Conservation (phyloP, 2,797 vertebrate genomes). For the Macropus fuliginosus region DNA sequence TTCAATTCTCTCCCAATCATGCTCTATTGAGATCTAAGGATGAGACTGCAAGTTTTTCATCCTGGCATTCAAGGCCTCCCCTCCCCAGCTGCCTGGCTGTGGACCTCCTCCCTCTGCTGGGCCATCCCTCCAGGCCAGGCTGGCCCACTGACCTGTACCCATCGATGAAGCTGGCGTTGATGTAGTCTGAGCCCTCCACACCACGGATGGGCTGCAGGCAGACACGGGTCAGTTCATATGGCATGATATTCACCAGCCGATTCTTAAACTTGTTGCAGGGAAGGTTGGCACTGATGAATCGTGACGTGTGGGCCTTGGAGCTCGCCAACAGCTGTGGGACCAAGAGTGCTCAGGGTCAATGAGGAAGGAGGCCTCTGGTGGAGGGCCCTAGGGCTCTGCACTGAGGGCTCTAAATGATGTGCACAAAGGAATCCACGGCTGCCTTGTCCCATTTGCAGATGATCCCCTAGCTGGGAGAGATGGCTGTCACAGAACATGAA, state of each 20-base stretch:
- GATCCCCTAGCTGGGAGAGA: no score
- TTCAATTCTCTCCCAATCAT: not conserved
- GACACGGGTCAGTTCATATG: slow-evolving; percentile 95
- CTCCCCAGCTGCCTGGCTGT: not conserved
- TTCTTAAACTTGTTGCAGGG: slow-evolving; percentile 99
- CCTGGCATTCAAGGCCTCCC: not conserved
- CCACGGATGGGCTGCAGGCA: slow-evolving; percentile 97
- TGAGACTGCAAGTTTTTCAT: not conserved
- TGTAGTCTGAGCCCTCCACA: slow-evolving; percentile 97
- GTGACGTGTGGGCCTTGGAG: slow-evolving; percentile 95
- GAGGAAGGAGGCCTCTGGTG: no score
- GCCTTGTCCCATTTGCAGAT: no score
- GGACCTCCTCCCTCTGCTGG: not conserved
- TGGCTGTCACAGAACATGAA: no score
- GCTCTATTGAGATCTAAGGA: no score
- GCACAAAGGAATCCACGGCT: not conserved
- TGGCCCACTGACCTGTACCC: slow-evolving; percentile 92
- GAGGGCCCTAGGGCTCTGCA: no score
- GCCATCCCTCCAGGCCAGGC: not conserved
- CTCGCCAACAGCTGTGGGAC: slow-evolving; percentile 92
- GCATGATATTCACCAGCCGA: slow-evolving; percentile 97
- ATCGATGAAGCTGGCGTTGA: slow-evolving; percentile 98
- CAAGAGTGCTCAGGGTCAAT: not conserved
- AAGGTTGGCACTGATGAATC: slow-evolving; percentile 98
- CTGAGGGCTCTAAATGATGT: not conserved